These are phyloP conservation scores for Panurus biarmicus DNA, from an alignment of 2,113 vertebrate species.

Conservation along the genomic window DNA sequence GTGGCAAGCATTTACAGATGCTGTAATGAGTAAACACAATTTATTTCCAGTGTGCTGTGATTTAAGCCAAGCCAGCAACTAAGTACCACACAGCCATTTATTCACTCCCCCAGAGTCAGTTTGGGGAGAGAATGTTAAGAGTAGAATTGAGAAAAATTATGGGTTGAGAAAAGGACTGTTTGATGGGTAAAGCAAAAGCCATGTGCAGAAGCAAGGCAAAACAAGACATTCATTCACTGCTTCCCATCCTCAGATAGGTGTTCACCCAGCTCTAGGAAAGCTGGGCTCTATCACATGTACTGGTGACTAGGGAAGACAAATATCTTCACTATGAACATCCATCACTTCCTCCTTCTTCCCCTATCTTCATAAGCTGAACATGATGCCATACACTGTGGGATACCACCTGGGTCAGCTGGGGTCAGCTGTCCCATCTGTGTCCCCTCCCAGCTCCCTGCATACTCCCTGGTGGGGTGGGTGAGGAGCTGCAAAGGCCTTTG, in stretches of 20 bases:
- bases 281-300: fast-evolving
- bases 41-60: not conserved
- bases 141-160: not conserved
- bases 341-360: not conserved
- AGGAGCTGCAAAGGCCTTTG: not conserved
- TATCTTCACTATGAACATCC: not conserved
- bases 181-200: not conserved
- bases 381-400: too few relatives aligned
- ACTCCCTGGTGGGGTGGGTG: too few relatives aligned
- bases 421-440: not conserved
- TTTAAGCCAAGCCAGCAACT: not conserved
- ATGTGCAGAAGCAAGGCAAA: not conserved
- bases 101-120: not conserved
- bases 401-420: not conserved
- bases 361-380: not conserved
- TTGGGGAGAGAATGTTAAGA: not conserved
- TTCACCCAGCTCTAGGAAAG: not conserved
- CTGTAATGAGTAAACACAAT: not conserved
- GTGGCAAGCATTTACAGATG: not conserved
- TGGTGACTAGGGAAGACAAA: not conserved
- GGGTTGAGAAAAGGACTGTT: not conserved
- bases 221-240: not conserved
- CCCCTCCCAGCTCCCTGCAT: not conserved
- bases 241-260: not conserved
- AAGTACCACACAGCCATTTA: not conserved